These are phyloP conservation scores for Urosaurus nigricauda DNA, from an alignment of 2,797 vertebrate species.

Conservation along the genomic window DNA sequence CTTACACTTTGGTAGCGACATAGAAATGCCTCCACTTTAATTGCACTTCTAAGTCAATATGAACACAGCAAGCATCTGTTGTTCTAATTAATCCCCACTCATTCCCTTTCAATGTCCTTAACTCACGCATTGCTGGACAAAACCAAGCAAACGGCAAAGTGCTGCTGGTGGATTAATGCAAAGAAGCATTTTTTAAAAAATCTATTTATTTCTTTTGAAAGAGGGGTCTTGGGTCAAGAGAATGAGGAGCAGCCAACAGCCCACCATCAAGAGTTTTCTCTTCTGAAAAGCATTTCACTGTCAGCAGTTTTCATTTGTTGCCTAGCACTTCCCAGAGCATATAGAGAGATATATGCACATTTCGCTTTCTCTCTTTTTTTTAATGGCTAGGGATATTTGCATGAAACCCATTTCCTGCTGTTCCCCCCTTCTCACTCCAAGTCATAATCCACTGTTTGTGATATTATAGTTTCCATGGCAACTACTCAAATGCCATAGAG, in stretches of 20 bases:
- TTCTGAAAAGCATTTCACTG: background rate
- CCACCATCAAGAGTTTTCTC: background rate
- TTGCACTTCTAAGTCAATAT: background rate
- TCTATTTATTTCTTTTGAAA: background rate
- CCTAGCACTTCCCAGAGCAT: background rate
- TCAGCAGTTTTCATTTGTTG: background rate
- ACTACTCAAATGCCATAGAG: conserved; percentile 59
- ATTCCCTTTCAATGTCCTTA: conserved; percentile 14
- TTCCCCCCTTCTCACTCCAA: conserved; percentile 48
- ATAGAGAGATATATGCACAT: conserved; percentile 46
- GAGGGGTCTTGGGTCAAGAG: background rate
- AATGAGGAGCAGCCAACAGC: background rate
- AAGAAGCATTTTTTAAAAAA: background rate
- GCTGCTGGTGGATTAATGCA: background rate
- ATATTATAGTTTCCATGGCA: conserved; percentile 62
- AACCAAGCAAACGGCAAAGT: fast-evolving
- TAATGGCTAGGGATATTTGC: conserved; percentile 61
- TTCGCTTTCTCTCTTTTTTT: conserved; percentile 32
- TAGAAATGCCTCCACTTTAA: conserved; percentile 26
- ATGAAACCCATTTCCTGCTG: conserved; percentile 68
- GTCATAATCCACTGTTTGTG: conserved; percentile 52
- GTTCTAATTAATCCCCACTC: conserved; percentile 48
- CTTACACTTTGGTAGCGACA: background rate
- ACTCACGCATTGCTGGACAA: background rate
- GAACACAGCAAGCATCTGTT: conserved; percentile 16